Evolutionary conservation across 1,140 invertebrate species (phyloP).

Genomic region (Drosophila pachea): DNA sequence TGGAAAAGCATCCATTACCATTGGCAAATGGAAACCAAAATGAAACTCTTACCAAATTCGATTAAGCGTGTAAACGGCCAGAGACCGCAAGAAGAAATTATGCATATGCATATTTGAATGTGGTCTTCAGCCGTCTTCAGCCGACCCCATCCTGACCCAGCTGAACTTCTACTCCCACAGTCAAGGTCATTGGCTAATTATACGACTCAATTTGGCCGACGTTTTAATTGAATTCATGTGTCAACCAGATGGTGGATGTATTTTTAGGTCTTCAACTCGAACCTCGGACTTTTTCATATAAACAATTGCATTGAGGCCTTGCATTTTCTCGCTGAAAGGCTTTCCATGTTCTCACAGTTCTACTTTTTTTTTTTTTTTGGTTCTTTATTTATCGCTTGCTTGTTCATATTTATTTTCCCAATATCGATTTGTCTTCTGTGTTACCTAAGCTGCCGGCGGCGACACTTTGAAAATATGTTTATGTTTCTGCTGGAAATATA

Average conservation of each 20-base stretch:
- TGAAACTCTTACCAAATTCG: constrained; percentile 71
- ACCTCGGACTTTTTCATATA: constrained; percentile 19
- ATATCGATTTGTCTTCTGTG: constrained; percentile 19
- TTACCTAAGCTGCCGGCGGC: constrained; percentile 6
- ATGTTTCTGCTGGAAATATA: constrained; percentile 9
- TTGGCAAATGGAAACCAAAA: constrained; percentile 67
- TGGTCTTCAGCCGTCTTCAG: too few species aligned
- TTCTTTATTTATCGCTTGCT: too few species aligned
- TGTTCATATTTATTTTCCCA: neutral
- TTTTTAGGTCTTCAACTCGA: constrained; percentile 28
- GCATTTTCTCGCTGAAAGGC: constrained; percentile 53
- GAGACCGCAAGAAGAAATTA: constrained; percentile 45
- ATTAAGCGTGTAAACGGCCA: constrained; percentile 69
- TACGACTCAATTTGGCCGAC: constrained; percentile 62
- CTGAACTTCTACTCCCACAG: constrained; percentile 16
- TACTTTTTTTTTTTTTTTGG: neutral
- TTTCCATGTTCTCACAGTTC: constrained; percentile 18
- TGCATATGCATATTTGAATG: constrained; percentile 3
- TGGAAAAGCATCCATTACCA: constrained; percentile 75
- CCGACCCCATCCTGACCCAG: constrained; percentile 6
- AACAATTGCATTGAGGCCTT: constrained; percentile 43
- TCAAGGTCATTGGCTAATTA: constrained; percentile 53
- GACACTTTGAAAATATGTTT: neutral
- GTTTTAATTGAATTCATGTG: constrained; percentile 69
- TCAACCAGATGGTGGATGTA: constrained; percentile 6